Conservation (phyloP, 2,888 invertebrate genomes). For the Chromoteleia sp. region DNA sequence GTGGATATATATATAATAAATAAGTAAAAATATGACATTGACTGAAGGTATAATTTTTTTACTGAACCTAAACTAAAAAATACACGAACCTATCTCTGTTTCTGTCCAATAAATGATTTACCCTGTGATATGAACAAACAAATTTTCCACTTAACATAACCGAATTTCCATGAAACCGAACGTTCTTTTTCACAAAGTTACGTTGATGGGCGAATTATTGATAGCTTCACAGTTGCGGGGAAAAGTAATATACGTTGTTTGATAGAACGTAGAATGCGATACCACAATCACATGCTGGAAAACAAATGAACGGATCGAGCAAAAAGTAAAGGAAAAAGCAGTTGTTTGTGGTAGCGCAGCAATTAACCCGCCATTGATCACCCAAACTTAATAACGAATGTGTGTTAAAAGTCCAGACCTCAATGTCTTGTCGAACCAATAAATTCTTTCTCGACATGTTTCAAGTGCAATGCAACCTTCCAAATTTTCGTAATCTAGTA, state of each 20-base stretch:
- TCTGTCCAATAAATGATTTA: too few species aligned
- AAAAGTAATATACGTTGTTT: conserved; percentile 36
- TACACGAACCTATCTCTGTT: too few species aligned
- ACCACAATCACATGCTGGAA: conserved; percentile 27
- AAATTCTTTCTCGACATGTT: too few species aligned
- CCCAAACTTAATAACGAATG: conserved; percentile 25
- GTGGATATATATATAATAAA: too few species aligned
- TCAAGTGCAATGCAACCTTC: too few species aligned
- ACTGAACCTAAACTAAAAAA: too few species aligned
- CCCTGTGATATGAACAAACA: too few species aligned
- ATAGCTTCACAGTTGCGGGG: conserved; percentile 9
- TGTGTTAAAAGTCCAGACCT: conserved; percentile 3
- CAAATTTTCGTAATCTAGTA: too few species aligned
- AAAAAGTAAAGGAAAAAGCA: conserved; percentile 39
- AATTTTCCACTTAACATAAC: not conserved
- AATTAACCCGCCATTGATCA: conserved; percentile 25
- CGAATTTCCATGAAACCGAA: not conserved
- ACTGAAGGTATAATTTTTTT: too few species aligned
- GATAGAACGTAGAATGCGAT: conserved; percentile 29
- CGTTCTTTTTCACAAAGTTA: conserved; percentile 21
- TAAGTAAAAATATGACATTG: too few species aligned
- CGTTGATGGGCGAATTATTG: conserved; percentile 36
- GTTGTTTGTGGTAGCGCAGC: conserved; percentile 15
- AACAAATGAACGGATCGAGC: conserved; percentile 42
- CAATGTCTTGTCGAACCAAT: not conserved